Conservation (phyloP, 2,797 vertebrate species). For the Coluber constrictor region DNA sequence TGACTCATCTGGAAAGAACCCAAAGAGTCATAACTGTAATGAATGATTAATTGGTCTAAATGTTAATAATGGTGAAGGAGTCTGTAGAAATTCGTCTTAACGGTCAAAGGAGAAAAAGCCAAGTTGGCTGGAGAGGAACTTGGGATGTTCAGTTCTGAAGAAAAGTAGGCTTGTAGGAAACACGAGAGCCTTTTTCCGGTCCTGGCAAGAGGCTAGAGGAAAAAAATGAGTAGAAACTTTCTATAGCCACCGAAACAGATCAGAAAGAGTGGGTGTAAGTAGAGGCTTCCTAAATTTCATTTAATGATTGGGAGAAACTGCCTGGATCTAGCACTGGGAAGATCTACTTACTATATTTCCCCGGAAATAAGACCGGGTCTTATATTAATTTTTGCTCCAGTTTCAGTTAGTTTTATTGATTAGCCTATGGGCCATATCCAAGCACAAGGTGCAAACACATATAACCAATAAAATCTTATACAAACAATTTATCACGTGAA, state of each 20-base stretch:
- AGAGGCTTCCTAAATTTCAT: neutral
- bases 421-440: no score
- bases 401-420: no score
- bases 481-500: no score
- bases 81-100: neutral
- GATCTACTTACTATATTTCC: neutral
- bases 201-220: neutral
- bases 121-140: neutral
- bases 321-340: neutral
- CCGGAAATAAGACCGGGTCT: no score
- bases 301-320: neutral
- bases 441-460: no score
- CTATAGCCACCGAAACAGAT: neutral
- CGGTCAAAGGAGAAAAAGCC: neutral
- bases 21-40: neutral
- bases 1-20: constrained; percentile 12
- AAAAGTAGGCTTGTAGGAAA: neutral
- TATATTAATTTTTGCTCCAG: no score
- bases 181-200: neutral
- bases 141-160: neutral
- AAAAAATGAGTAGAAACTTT: neutral
- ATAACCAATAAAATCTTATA: no score
- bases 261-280: neutral
- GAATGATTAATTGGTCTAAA: neutral
- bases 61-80: neutral